phyloP scores from a whole-genome alignment of 2,888 invertebrate genomes.

The Cataglyphis altisquamis region DNA sequence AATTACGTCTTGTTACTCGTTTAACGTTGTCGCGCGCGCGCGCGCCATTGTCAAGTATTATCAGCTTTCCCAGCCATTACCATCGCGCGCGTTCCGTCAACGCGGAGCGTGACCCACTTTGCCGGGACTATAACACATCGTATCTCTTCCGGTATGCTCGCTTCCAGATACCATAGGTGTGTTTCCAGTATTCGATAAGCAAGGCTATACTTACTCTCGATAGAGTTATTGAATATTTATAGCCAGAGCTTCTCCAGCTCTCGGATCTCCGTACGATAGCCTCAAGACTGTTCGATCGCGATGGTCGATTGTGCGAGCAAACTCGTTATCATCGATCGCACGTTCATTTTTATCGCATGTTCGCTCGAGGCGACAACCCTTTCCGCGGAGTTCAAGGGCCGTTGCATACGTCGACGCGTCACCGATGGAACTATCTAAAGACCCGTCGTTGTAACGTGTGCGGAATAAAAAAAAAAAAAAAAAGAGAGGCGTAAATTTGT shows the following conservation, averaged over 20 bases:
- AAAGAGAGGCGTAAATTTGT: not conserved
- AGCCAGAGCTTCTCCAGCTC: not conserved
- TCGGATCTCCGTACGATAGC: constrained; percentile 6
- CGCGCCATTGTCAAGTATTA: constrained; percentile 35
- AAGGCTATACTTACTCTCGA: constrained; percentile 26
- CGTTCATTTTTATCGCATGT: not conserved
- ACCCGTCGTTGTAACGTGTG: not conserved
- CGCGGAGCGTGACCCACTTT: constrained; percentile 45
- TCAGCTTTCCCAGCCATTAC: constrained; percentile 39
- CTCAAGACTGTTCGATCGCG: not conserved
- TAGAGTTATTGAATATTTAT: constrained; percentile 52
- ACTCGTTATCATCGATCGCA: constrained; percentile 1
- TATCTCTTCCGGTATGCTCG: constrained; percentile 51
- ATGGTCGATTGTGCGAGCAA: constrained; percentile 28
- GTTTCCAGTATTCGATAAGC: constrained; percentile 51
- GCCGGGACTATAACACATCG: constrained; percentile 47
- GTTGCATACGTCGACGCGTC: constrained; percentile 14
- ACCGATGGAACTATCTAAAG: not conserved
- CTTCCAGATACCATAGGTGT: constrained; percentile 21
- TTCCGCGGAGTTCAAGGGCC: constrained; percentile 27
- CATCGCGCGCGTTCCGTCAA: constrained; percentile 23
- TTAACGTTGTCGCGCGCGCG: constrained; percentile 7
- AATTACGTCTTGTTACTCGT: constrained; percentile 47
- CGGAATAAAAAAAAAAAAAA: constrained; percentile 17
- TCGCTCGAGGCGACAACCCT: constrained; percentile 20